A percentile compares a stretch with the other conserved stretches of the same genome.
Conservation (phyloP, 2,113 vertebrate genomes). For the Choloepus hoffmanni region DNA sequence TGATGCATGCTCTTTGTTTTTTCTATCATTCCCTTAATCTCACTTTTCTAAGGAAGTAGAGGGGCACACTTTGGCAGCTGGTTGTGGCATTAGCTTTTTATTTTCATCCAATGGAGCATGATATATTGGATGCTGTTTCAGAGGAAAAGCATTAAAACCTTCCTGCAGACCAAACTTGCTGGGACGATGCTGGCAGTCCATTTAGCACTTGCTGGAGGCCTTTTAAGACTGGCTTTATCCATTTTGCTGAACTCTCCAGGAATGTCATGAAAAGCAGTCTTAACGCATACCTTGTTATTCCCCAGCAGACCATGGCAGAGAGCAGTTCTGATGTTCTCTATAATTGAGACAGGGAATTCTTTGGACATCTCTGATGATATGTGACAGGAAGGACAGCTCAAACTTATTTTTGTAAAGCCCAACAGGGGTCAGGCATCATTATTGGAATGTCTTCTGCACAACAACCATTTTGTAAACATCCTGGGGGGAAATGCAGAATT, state of each 20-base stretch:
- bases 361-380: neutral
- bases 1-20: neutral
- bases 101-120: neutral
- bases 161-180: neutral
- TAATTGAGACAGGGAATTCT: neutral
- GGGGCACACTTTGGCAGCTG: neutral
- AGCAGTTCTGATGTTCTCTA: neutral
- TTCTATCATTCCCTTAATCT: neutral
- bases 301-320: slow-evolving; percentile 1
- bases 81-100: neutral
- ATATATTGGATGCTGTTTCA: neutral
- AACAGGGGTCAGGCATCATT: accelerated
- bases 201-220: slow-evolving; percentile 20
- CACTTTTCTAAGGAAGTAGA: neutral
- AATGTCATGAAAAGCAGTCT: neutral
- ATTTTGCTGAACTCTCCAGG: slow-evolving; percentile 58
- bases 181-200: neutral
- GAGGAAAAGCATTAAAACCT: neutral
- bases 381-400: neutral
- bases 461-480: neutral
- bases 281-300: slow-evolving; percentile 48
- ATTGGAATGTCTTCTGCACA: neutral
- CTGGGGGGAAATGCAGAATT: neutral
- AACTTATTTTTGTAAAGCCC: neutral
- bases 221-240: neutral